Evolutionary conservation across 1,140 invertebrate genomes (phyloP).

Genomic region (Tetramorium simillimum): DNA sequence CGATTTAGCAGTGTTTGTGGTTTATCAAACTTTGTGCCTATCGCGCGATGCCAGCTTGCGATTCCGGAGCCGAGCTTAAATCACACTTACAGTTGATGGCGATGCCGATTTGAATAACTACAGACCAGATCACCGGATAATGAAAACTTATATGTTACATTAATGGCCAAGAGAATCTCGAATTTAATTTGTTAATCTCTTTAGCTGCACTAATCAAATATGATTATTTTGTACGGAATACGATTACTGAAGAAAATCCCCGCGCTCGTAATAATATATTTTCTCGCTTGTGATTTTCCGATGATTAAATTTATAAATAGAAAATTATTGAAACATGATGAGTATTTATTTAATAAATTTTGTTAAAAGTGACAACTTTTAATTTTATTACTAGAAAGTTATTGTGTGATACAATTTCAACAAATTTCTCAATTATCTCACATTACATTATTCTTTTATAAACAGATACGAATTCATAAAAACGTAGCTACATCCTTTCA

Average conservation of each 20-base stretch:
- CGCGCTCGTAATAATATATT: neutral
- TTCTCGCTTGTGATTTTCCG: neutral
- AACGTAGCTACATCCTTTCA: neutral
- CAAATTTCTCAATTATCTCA: neutral
- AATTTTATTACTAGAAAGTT: constrained; percentile 16
- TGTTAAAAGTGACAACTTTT: neutral
- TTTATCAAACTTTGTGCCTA: constrained; percentile 72
- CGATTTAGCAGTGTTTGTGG: constrained; percentile 70
- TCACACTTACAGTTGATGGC: constrained; percentile 39
- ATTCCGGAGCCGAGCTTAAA: constrained; percentile 62
- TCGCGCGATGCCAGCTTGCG: constrained; percentile 55
- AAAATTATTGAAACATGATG: neutral
- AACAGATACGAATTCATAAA: neutral
- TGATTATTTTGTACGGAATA: neutral
- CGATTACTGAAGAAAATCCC: neutral
- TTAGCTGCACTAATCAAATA: neutral
- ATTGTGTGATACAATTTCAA: neutral
- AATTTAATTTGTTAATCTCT: neutral
- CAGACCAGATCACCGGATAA: neutral
- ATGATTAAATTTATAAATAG: constrained; percentile 4
- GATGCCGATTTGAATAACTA: neutral
- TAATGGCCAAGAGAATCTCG: neutral
- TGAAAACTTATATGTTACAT: no score
- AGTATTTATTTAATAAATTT: constrained; percentile 3
- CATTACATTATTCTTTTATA: neutral